A percentile compares a stretch with the other conserved stretches of the same genome.
These are phyloP conservation scores for Dusona sp. DNA, from an alignment of 2,888 invertebrate genomes.

Conservation along the genomic window DNA sequence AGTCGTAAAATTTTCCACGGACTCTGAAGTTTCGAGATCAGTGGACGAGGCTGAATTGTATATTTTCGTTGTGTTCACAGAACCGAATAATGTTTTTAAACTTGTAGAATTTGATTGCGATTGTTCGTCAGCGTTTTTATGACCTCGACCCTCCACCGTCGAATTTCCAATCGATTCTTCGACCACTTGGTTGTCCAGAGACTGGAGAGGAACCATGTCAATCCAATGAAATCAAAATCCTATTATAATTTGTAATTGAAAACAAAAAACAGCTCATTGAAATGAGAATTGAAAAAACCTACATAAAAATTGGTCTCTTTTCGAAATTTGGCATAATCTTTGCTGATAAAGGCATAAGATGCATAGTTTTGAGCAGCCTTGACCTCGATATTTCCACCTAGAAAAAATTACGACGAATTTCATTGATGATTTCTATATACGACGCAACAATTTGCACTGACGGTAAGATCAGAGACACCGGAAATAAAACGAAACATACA, in stretches of 20 bases:
- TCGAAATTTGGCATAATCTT: slow-evolving; percentile 86
- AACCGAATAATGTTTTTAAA: slow-evolving; percentile 65
- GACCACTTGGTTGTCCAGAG: slow-evolving; percentile 14
- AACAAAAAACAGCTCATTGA: not conserved
- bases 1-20: not conserved
- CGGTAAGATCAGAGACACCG: not conserved
- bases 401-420: slow-evolving; percentile 53
- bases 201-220: slow-evolving; percentile 11
- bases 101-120: slow-evolving; percentile 65
- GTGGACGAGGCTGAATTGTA: slow-evolving; percentile 57
- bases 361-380: slow-evolving; percentile 86
- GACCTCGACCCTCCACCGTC: slow-evolving; percentile 81
- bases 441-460: not conserved
- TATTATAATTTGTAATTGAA: not conserved
- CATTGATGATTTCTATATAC: too few species aligned
- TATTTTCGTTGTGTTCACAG: slow-evolving; percentile 70
- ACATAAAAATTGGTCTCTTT: slow-evolving; percentile 84
- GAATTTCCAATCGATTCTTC: slow-evolving; percentile 72
- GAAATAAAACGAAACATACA: not conserved
- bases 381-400: slow-evolving; percentile 86
- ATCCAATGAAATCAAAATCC: not conserved
- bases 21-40: not conserved
- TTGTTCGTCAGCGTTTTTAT: slow-evolving; percentile 65
- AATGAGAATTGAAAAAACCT: slow-evolving; percentile 69
- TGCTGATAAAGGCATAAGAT: slow-evolving; percentile 85